These are phyloP conservation scores for Dastarcus helophoroides DNA, from an alignment of 2,888 invertebrate species.

Conservation along the genomic window DNA sequence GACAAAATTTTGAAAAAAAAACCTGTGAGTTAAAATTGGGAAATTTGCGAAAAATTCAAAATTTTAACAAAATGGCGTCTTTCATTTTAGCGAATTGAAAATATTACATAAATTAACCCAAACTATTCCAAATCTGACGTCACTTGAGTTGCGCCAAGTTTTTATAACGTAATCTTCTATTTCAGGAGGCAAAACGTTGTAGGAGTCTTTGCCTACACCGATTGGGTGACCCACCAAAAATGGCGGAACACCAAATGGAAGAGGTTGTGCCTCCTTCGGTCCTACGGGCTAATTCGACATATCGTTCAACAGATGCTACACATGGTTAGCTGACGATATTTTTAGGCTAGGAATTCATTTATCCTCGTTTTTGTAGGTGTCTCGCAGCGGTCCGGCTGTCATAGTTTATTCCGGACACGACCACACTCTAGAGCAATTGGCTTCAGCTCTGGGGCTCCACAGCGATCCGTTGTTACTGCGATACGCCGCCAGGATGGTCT, in stretches of 20 bases:
- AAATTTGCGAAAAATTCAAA: too few species aligned
- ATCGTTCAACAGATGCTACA: constrained; percentile 71
- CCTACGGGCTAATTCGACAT: constrained; percentile 74
- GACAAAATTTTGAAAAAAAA: too few species aligned
- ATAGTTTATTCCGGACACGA: constrained; percentile 72
- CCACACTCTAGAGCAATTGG: constrained; percentile 74
- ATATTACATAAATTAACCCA: too few species aligned
- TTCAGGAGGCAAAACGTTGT: constrained; percentile 52
- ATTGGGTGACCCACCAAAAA: constrained; percentile 63
- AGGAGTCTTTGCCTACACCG: constrained; percentile 68
- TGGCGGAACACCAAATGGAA: constrained; percentile 46
- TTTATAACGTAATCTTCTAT: constrained; percentile 8
- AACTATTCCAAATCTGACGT: too few species aligned
- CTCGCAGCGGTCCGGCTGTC: constrained; percentile 31
- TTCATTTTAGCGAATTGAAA: too few species aligned
- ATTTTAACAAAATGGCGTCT: too few species aligned
- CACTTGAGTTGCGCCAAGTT: too few species aligned
- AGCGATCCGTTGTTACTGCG: constrained; percentile 58
- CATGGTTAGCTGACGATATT: constrained; percentile 44
- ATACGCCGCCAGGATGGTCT: constrained; percentile 77
- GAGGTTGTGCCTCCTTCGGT: constrained; percentile 56
- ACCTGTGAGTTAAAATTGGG: too few species aligned
- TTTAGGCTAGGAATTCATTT: background rate
- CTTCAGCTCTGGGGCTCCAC: constrained; percentile 64
- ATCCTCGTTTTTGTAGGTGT: constrained; percentile 22